These are phyloP conservation scores for Meles meles DNA, from an alignment of 2,113 vertebrate genomes.

Conservation along the genomic window DNA sequence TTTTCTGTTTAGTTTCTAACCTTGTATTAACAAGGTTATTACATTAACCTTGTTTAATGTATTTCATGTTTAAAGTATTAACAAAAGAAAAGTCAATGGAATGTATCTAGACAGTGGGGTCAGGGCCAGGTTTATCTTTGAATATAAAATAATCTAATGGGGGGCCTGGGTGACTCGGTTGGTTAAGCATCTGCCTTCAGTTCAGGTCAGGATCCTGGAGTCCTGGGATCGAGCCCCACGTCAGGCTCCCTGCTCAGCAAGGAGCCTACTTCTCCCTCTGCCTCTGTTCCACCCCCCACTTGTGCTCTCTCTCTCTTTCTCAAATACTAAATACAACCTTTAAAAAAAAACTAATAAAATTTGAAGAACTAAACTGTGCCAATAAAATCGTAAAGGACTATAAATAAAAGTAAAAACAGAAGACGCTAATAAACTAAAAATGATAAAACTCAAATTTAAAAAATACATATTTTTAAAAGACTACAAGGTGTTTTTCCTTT, in stretches of 20 bases:
- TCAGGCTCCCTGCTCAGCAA: too few species aligned
- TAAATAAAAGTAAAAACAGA: neutral
- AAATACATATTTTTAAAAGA: neutral
- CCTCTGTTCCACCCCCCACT: too few species aligned
- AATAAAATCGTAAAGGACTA: neutral
- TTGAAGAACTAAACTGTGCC: neutral
- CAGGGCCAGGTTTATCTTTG: neutral
- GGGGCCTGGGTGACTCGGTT: neutral
- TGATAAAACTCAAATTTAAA: neutral
- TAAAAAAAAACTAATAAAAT: neutral
- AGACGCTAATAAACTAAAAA: neutral
- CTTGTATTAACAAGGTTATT: too few species aligned
- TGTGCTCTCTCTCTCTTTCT: neutral
- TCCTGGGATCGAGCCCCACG: too few species aligned
- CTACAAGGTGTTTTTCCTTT: neutral
- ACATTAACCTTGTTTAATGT: too few species aligned
- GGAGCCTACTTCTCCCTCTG: too few species aligned
- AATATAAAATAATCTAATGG: neutral
- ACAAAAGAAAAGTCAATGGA: neutral
- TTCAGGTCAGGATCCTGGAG: neutral
- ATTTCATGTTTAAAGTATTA: neutral
- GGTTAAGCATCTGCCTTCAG: neutral
- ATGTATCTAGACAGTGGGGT: neutral
- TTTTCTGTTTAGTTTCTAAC: too few species aligned
- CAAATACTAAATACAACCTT: too few species aligned